phyloP scores from a whole-genome alignment of 2,888 invertebrate species.

The Tiliacea citrago region DNA sequence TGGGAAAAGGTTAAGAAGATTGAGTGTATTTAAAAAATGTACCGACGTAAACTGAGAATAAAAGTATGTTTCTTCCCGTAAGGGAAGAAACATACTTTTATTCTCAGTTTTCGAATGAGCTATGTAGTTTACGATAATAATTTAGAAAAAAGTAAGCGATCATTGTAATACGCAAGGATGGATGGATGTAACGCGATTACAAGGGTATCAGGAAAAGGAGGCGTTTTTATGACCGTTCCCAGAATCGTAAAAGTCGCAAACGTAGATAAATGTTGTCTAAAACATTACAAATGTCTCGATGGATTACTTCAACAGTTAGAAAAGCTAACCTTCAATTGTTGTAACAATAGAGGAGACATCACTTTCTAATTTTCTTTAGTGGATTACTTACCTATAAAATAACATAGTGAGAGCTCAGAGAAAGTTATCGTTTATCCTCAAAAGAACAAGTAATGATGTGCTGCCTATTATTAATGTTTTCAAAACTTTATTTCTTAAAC shows the following conservation, averaged over 20 bases:
- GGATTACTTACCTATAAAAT: constrained; percentile 1
- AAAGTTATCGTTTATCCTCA: neutral
- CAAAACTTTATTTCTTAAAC: too few species aligned
- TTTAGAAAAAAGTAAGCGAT: constrained; percentile 27
- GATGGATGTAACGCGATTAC: constrained; percentile 43
- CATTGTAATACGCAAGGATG: constrained; percentile 8
- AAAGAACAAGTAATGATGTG: neutral
- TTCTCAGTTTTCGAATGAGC: neutral
- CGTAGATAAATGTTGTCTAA: constrained; percentile 16
- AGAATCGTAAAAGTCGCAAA: constrained; percentile 40
- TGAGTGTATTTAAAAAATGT: neutral
- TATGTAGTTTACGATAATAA: neutral
- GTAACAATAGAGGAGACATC: neutral
- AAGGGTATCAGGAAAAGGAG: constrained; percentile 41
- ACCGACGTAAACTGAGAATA: too few species aligned
- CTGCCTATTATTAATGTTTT: too few species aligned
- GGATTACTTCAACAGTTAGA: constrained; percentile 16
- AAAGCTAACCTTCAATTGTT: neutral
- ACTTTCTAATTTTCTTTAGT: neutral
- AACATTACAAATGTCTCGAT: constrained; percentile 36
- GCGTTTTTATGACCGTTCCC: constrained; percentile 31
- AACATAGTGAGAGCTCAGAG: neutral
- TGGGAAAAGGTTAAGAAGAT: too few species aligned
- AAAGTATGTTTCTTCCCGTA: too few species aligned
- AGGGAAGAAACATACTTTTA: neutral